phyloP scores from a whole-genome alignment of 2,113 vertebrate genomes.

The Leuciscus idus region DNA sequence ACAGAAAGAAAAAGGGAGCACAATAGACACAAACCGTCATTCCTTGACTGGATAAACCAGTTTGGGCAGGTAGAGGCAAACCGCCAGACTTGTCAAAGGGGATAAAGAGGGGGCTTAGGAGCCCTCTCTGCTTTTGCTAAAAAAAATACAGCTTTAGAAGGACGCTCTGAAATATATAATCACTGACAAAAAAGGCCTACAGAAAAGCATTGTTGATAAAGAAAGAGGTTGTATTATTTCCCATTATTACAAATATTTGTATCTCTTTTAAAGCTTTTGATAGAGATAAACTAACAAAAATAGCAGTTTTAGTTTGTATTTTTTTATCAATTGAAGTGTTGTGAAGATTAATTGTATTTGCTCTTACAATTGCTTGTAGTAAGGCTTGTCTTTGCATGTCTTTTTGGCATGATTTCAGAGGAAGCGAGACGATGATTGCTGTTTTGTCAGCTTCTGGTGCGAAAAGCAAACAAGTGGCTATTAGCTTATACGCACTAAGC shows the following conservation, averaged over 20 bases:
- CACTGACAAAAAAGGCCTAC: conserved; percentile 29
- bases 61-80: conserved; percentile 89
- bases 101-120: conserved; percentile 63
- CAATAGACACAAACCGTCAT: conserved; percentile 87
- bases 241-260: too few species aligned
- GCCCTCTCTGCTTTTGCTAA: conserved; percentile 52
- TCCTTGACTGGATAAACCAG: conserved; percentile 94
- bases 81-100: conserved; percentile 78
- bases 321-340: conserved; percentile 56
- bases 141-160: conserved; percentile 57
- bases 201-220: conserved; percentile 19
- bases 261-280: background rate
- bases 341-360: conserved; percentile 20
- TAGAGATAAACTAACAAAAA: background rate
- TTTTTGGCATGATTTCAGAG: conserved; percentile 53
- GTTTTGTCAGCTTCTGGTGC: conserved; percentile 49
- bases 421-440: conserved; percentile 43
- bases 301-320: conserved; percentile 20
- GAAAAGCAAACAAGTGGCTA: conserved; percentile 37
- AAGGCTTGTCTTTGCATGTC: conserved; percentile 59
- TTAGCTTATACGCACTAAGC: background rate
- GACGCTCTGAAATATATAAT: conserved; percentile 47
- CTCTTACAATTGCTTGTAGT: conserved; percentile 3
- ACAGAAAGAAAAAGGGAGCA: conserved; percentile 73
- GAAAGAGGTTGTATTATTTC: background rate